Conservation (phyloP, 2,113 vertebrate species). For the Atrichornis clamosus region DNA sequence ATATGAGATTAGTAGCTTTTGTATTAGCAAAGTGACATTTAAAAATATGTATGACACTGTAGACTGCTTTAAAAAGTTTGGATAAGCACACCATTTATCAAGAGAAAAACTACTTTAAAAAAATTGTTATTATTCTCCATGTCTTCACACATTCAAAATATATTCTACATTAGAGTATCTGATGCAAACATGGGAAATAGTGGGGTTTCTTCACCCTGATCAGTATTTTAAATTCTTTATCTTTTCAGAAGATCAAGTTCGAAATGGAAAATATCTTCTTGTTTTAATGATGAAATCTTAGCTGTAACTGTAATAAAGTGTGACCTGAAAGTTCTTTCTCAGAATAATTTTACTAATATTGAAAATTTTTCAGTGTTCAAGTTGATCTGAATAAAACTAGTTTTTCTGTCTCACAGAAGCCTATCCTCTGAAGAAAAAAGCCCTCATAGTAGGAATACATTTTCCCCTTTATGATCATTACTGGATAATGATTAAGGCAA, state of each 20-base stretch:
- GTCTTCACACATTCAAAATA: not conserved
- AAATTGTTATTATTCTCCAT: not conserved
- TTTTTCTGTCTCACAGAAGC: not conserved
- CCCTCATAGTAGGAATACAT: not conserved
- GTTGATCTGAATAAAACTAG: not conserved
- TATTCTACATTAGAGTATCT: not conserved
- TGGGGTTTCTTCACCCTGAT: not conserved
- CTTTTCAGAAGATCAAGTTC: not conserved
- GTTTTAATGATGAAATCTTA: not conserved
- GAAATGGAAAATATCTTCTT: not conserved
- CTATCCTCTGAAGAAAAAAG: not conserved
- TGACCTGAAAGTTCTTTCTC: not conserved
- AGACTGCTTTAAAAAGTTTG: not conserved
- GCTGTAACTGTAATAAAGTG: not conserved
- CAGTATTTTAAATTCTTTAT: not conserved
- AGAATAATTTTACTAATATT: not conserved
- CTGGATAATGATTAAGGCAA: not conserved
- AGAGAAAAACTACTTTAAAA: not conserved
- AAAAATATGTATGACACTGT: not conserved
- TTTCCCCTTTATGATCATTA: not conserved
- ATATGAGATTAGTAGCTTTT: not conserved
- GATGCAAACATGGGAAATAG: not conserved
- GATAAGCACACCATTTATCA: not conserved
- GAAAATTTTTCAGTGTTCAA: not conserved
- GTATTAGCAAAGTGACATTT: not conserved